Evolutionary conservation across 2,888 invertebrate genomes (phyloP), one percentile per base, ranked within the genome.

Genomic region (Germaria angustata): DNA sequence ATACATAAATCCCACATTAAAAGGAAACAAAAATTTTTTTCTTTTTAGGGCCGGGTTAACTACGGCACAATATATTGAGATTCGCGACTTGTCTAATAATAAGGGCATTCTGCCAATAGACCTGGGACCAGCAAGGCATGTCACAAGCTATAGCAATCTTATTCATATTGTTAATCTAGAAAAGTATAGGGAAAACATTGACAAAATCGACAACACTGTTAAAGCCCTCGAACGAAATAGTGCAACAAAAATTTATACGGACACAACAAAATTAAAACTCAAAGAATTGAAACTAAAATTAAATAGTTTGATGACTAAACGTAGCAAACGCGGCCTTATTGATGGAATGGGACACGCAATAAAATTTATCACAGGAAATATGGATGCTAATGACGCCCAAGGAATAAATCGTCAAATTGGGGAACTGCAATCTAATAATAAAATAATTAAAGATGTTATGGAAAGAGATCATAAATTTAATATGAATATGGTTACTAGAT

Each of bases 301-400:
- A 17, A 41, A 46, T n/a, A n/a, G n/a, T n/a, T n/a, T n/a, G n/a
- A n/a, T n/a, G n/a, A n/a, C n/a, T n/a, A n/a, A n/a, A n/a, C n/a
- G n/a, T n/a, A n/a, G n/a, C n/a, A n/a, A n/a, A n/a, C n/a, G n/a
- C n/a, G n/a, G n/a, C n/a, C n/a, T 82, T n/a, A 65, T 82, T 15
- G 59, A 82, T 44, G 82, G 82, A 22, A 41, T 82, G 44, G 75
- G 82, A 11, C 59, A 55, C 15, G 59, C 65, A 65, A 71, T 79
- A 11, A 82, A 82, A 66, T 28, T 55, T 51, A 61, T 81, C 17
- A 78, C 81, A 6, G 81, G 81, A 32, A 78, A 78, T 20, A 81
- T 81, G 78, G 81, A n/a, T n/a, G n/a, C n/a, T n/a, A n/a, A n/a
- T n/a, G n/a, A n/a, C n/a, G n/a, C n/a, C n/a, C n/a, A n/a, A 41